These are phyloP conservation scores for Cyclopterus lumpus DNA, from an alignment of 2,797 vertebrate species.

Conservation along the genomic window DNA sequence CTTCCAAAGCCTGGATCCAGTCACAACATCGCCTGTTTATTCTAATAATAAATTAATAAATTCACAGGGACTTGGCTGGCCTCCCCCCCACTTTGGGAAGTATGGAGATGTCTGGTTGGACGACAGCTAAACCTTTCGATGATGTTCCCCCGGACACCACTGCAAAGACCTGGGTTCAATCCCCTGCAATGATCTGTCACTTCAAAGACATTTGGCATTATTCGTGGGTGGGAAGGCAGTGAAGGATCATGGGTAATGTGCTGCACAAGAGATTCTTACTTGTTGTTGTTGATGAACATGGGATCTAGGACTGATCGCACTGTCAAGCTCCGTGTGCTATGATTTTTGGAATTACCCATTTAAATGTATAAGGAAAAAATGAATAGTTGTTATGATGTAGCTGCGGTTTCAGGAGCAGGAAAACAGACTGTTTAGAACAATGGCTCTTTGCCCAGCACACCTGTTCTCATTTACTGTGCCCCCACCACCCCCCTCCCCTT, in stretches of 20 bases:
- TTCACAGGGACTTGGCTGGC: constrained; percentile 14
- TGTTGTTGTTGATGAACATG: background rate
- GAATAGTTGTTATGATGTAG: background rate
- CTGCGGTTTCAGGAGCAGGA: constrained; percentile 6
- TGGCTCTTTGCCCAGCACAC: background rate
- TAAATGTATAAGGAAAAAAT: background rate
- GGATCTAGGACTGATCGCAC: background rate
- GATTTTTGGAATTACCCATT: background rate
- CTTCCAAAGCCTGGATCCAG: constrained; percentile 37
- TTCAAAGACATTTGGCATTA: constrained; percentile 50
- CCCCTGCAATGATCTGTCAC: constrained; percentile 42
- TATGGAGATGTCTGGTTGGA: constrained; percentile 41
- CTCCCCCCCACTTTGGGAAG: constrained; percentile 16
- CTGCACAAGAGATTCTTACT: background rate
- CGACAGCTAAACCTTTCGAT: constrained; percentile 45
- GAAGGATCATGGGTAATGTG: constrained; percentile 31
- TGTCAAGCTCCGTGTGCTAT: background rate
- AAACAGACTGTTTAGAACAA: background rate
- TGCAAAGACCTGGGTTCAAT: constrained; percentile 40
- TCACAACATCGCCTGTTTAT: constrained; percentile 38
- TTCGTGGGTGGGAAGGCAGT: constrained; percentile 13
- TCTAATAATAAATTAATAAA: constrained; percentile 31
- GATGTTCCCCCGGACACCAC: constrained; percentile 16
- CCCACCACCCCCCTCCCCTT: background rate
- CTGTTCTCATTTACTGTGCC: background rate